Evolutionary conservation across 2,113 vertebrate species (phyloP).

Genomic region (Girardinichthys multiradiatus): DNA sequence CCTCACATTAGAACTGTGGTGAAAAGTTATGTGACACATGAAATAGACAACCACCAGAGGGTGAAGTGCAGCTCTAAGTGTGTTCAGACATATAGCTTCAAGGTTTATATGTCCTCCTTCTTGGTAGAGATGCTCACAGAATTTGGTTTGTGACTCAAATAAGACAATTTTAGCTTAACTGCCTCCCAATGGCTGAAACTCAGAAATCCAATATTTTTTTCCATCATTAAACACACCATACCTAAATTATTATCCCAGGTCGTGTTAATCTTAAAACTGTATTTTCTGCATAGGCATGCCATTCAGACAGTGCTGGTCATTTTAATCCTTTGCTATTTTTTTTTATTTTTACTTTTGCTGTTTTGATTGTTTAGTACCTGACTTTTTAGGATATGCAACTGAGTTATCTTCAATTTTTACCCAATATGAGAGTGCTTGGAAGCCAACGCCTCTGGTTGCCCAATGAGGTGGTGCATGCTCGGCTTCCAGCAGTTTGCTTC

Average conservation of each 20-base stretch:
- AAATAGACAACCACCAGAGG: background rate
- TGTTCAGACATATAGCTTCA: background rate
- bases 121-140: background rate
- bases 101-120: background rate
- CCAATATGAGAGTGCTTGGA: too few relatives aligned
- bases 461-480: too few relatives aligned
- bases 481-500: too few relatives aligned
- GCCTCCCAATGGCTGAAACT: background rate
- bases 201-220: background rate
- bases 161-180: background rate
- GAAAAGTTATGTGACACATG: background rate
- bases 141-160: background rate
- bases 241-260: background rate
- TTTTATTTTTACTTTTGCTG: too few relatives aligned
- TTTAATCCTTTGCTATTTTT: background rate
- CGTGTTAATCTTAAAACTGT: too few relatives aligned
- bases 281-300: too few relatives aligned
- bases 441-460: too few relatives aligned
- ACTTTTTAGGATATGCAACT: background rate
- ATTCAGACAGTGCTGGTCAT: background rate
- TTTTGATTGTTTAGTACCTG: background rate
- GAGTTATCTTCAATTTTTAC: too few relatives aligned
- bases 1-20: background rate
- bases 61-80: background rate
- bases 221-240: background rate